Evolutionary conservation across 1,140 invertebrate genomes (phyloP).

Genomic region (Drosophila nannoptera): DNA sequence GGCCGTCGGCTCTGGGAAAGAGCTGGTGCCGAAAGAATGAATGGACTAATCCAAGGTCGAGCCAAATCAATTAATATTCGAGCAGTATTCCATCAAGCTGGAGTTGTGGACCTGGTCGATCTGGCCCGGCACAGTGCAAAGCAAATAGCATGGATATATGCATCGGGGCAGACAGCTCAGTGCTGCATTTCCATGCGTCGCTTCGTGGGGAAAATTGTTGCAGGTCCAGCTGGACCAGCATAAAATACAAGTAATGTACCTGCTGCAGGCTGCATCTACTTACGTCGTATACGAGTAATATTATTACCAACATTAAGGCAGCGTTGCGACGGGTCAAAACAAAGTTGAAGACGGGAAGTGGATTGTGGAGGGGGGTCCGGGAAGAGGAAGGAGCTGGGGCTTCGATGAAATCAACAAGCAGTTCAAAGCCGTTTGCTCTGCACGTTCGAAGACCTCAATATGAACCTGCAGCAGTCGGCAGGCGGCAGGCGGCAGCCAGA

Average conservation of each 20-base stretch:
- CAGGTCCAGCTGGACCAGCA: conserved; percentile 73
- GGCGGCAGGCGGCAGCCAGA: background rate
- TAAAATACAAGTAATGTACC: conserved; percentile 77
- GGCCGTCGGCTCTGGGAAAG: too few relatives aligned
- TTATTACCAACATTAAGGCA: conserved; percentile 75
- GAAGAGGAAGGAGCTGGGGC: conserved; percentile 10
- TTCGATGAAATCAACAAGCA: conserved; percentile 51
- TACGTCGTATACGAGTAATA: conserved; percentile 59
- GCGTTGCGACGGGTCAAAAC: conserved; percentile 56
- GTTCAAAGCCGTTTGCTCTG: conserved; percentile 32
- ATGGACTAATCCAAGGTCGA: too few relatives aligned
- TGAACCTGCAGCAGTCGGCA: conserved; percentile 31
- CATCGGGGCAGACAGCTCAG: background rate
- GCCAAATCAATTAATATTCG: too few relatives aligned
- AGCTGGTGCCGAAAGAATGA: too few relatives aligned
- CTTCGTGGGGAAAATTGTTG: conserved; percentile 10
- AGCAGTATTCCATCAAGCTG: too few relatives aligned
- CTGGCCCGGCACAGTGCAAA: too few relatives aligned
- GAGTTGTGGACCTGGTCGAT: too few relatives aligned
- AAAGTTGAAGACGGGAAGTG: conserved; percentile 26
- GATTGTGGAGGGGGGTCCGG: conserved; percentile 20
- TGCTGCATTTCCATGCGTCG: conserved; percentile 28
- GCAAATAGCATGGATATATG: background rate
- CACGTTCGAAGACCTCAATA: conserved; percentile 39
- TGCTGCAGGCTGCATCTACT: conserved; percentile 52